phyloP scores from a whole-genome alignment of 2,888 invertebrate genomes.

The Spicauda simplicius region DNA sequence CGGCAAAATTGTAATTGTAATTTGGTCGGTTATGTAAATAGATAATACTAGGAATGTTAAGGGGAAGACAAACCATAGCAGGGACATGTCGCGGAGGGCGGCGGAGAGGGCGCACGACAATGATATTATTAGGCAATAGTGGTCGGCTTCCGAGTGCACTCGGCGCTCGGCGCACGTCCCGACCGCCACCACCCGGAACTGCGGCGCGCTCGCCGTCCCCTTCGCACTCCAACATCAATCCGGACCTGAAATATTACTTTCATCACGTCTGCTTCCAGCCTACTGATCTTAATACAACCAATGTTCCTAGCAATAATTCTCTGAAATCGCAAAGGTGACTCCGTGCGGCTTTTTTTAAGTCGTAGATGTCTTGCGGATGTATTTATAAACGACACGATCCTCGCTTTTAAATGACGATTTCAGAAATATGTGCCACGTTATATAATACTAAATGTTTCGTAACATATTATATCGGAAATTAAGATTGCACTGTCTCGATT shows the following conservation, averaged over 20 bases:
- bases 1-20: too few species aligned
- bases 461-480: background rate
- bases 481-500: background rate
- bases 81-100: too few species aligned
- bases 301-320: slow-evolving; percentile 45
- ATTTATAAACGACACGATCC: slow-evolving; percentile 21
- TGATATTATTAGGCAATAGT: slow-evolving; percentile 10
- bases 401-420: slow-evolving; percentile 18
- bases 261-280: background rate
- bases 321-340: slow-evolving; percentile 51
- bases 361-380: slow-evolving; percentile 34
- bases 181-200: slow-evolving; percentile 36
- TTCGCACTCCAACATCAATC: slow-evolving; percentile 11
- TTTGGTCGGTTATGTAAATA: too few species aligned
- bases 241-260: background rate
- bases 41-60: too few species aligned
- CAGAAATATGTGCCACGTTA: slow-evolving; percentile 1
- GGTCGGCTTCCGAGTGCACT: slow-evolving; percentile 6
- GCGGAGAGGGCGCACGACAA: background rate
- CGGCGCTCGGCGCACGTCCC: slow-evolving; percentile 38
- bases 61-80: too few species aligned
- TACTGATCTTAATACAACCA: background rate
- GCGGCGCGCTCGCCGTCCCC: slow-evolving; percentile 38
- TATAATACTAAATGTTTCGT: slow-evolving; percentile 6
- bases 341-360: slow-evolving; percentile 41